Conservation (phyloP, 2,797 vertebrate genomes). For the Anniella stebbinsi region DNA sequence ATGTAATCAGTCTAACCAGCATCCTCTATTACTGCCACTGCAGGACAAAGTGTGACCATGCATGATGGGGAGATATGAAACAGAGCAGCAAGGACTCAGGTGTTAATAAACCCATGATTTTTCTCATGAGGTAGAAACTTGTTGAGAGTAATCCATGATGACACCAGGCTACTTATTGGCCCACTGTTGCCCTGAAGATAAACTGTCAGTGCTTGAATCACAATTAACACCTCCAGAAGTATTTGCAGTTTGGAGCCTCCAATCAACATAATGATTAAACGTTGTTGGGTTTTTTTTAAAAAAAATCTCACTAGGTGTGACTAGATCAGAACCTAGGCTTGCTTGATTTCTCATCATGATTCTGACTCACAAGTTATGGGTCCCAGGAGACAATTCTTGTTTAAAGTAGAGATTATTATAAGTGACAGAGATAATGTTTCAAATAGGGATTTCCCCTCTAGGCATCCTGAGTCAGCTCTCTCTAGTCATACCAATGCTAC, state of each 20-base stretch:
- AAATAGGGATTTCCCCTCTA: not conserved
- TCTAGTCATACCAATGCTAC: not conserved
- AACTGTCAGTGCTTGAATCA: not conserved
- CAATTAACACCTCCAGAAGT: slow-evolving; percentile 6
- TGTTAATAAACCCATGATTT: not conserved
- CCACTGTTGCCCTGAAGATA: not conserved
- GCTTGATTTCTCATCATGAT: not conserved
- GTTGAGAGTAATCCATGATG: not conserved
- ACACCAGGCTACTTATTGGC: not conserved
- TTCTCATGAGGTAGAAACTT: not conserved
- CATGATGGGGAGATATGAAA: not conserved
- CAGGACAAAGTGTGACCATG: not conserved
- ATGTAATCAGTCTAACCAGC: not conserved
- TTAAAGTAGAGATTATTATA: not conserved
- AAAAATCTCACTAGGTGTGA: slow-evolving; percentile 8
- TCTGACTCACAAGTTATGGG: slow-evolving; percentile 20
- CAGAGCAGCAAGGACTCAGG: not conserved
- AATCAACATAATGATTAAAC: not conserved
- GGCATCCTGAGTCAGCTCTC: not conserved
- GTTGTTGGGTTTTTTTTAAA: not conserved
- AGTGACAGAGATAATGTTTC: not conserved
- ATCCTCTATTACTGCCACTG: not conserved
- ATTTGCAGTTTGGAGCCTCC: not conserved
- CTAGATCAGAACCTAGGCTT: not conserved
- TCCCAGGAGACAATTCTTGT: slow-evolving; percentile 5